Base-by-base conservation (phyloP, 1,140 invertebrate genomes). In the Hermetia illucens region DNA sequence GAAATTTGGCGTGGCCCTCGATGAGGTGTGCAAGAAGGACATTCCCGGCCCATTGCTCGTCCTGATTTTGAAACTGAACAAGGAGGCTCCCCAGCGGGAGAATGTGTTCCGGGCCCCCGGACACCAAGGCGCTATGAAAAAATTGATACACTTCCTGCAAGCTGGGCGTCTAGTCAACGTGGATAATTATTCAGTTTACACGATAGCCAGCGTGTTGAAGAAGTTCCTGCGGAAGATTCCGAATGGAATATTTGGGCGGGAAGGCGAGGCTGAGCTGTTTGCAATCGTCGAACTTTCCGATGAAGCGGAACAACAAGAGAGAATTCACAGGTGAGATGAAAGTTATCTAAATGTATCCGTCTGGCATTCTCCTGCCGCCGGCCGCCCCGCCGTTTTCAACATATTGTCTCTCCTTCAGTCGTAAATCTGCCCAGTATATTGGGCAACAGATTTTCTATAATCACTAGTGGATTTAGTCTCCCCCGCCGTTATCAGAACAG, bases 141-240 rank as follows among this genome's bases (percentile, higher is more conserved):
- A 94, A 58, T 72, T 98, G 1, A 90, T 93, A 43, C 90, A 96
- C 60, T 92, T 95, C 52, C 70, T 85, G 42, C 88, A 94, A 62
- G 86, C 91, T 46, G 94, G 94, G 10, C 75, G 91, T 42, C 72
- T 95, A 44, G 87, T 97, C n/a, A 96, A 96, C 61, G 93, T 95
- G 52, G 85, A 92, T 52, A 92, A 95, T 61, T 97, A 93, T 61
- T 94, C 88, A 45, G 91, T 97, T 37, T 94, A 98, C 65, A 98
- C 94, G 25, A 92, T 98, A 53, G 93, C 94, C 18, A 95, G 91
- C 63, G 93, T 98, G 24, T 70, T 97, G 21, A 98, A 98, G 65
- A 88, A 89, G 68, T 98, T 98, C 67, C 70, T 97, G n/a, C 75
- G 93, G 39, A 95, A 96, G 71, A 79, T 98, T 48, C 93, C 94